A percentile compares a stretch with the other conserved stretches of the same genome.
Conservation (phyloP, 2,113 vertebrate species). For the Cryptoleucopteryx plumbea region DNA sequence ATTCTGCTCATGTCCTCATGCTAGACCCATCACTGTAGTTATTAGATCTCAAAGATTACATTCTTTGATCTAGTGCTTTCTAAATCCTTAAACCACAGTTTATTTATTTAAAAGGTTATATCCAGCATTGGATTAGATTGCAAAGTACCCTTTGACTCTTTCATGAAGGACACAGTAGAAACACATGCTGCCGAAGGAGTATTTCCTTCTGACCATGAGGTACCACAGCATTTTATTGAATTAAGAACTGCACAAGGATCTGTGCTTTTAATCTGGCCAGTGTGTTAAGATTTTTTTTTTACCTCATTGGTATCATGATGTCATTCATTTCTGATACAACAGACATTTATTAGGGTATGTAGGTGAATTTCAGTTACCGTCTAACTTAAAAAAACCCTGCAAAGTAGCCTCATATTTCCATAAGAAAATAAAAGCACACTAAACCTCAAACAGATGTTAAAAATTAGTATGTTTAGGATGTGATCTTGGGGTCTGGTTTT, state of each 20-base stretch:
- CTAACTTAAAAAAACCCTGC: background rate
- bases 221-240: slow-evolving; percentile 30
- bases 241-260: background rate
- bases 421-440: background rate
- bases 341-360: background rate
- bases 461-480: background rate
- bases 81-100: slow-evolving; percentile 55
- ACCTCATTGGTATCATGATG: background rate
- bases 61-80: slow-evolving; percentile 62
- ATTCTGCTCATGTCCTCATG: slow-evolving; percentile 38
- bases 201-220: slow-evolving; percentile 29
- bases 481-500: background rate
- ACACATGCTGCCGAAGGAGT: background rate
- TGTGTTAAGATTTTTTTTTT: background rate
- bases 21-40: slow-evolving; percentile 32
- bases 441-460: background rate
- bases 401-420: background rate
- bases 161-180: slow-evolving; percentile 55
- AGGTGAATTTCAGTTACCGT: background rate
- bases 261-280: background rate
- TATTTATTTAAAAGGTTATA: slow-evolving; percentile 69
- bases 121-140: slow-evolving; percentile 51
- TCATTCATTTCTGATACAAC: background rate
- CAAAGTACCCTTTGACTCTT: slow-evolving; percentile 56
- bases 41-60: slow-evolving; percentile 62